Percentiles rank a stretch among this genome's conserved stretches.
Evolutionary conservation across 2,797 vertebrate genomes (phyloP).

Genomic region (Periparus ater): DNA sequence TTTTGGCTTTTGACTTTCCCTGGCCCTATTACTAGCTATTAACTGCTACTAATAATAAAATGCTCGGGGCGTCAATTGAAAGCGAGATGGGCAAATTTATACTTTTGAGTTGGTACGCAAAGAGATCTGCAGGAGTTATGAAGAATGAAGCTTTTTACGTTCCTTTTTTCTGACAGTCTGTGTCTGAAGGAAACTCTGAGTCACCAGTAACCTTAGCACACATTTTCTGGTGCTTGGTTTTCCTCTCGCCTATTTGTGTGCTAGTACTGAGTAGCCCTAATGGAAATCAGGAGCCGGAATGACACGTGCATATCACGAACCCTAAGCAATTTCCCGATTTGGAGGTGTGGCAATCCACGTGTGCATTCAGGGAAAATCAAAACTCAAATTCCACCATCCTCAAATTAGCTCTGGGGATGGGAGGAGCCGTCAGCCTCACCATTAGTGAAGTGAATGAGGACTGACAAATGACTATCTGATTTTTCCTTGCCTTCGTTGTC

Average conservation of each 20-base stretch:
- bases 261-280: background rate
- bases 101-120: background rate
- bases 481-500: slow-evolving; percentile 70
- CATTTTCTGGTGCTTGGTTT: slow-evolving; percentile 14
- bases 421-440: background rate
- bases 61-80: background rate
- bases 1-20: slow-evolving; percentile 78
- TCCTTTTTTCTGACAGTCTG: background rate
- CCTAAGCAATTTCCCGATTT: background rate
- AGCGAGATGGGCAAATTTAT: background rate
- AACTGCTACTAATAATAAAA: background rate
- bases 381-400: slow-evolving; percentile 70
- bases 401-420: slow-evolving; percentile 29
- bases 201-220: background rate
- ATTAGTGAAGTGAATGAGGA: background rate
- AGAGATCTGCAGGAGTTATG: background rate
- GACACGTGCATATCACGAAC: background rate
- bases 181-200: background rate
- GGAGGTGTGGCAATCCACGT: background rate
- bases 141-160: background rate
- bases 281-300: background rate
- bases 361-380: slow-evolving; percentile 62
- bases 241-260: background rate
- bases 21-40: background rate
- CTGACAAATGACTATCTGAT: background rate